Evolutionary conservation across 2,888 invertebrate species (phyloP), one percentile per base, ranked within the genome.

Genomic region (Anoncus sp.): DNA sequence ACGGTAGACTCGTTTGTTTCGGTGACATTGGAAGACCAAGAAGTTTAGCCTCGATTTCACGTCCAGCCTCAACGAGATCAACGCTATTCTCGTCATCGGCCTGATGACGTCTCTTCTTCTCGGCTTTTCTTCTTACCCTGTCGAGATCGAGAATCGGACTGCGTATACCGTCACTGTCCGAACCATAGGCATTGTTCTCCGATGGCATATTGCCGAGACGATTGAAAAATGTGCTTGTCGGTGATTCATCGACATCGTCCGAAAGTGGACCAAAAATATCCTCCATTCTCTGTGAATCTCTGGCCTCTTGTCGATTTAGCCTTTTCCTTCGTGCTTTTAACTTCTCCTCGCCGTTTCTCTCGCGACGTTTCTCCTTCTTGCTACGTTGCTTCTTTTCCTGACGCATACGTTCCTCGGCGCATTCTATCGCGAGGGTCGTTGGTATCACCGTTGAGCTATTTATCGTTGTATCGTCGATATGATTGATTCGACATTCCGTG

Each of bases 261-360:
- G 97, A 97, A 77, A 97, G 92, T 12, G 97, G 96, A 0, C 97
- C 97, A 91, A 97, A 97, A 78, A 97, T 97, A 84, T 96, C 97
- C 90, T 97, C 96, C 95, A 97, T 96, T 91, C 96, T 78, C 74
- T 91, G 90, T 20, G 88, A 90, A 40, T 91, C 91, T 16, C 90
- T 86, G 0, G 87, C 96, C 83, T 96, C 96, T 78, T 96, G 94
- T 84, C 95, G 94, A 31, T 87, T 90, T 0, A 90, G 82, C 57
- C 89, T 85, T 79, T 90, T 89, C 84, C 90, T 87, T 79, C 88
- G 84, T 0, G 88, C 87, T 69, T 88, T 92, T 16, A 87, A 88
- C 81, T 91, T 92, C 27, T 91, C 91, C 27, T 90, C 90, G 2
- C 86, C 84, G n/a, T 89, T 90, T 14, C 89, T 85, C 35, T 91